phyloP scores from a whole-genome alignment of 2,888 invertebrate species.

The Xanthostigma xanthostigma region DNA sequence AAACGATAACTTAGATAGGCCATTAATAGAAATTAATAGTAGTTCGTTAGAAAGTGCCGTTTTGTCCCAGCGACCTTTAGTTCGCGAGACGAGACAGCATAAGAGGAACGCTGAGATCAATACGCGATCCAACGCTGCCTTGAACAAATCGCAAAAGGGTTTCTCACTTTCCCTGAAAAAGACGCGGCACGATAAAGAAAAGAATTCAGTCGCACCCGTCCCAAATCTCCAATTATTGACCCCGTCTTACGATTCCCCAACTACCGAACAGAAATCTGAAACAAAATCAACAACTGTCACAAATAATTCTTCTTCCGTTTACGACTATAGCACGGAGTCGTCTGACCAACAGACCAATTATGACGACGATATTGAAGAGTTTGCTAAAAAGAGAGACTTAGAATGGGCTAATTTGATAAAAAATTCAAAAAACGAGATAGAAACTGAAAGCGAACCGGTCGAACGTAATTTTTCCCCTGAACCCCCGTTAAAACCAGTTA shows the following conservation, averaged over 20 bases:
- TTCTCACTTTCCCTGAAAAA: no score
- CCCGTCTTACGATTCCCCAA: neutral
- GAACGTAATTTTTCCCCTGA: constrained; percentile 19
- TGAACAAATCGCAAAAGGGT: no score
- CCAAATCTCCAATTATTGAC: no score
- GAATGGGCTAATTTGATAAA: constrained; percentile 23
- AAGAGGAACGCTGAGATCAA: no score
- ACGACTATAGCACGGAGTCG: neutral
- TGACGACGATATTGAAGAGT: constrained; percentile 27
- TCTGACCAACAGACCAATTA: constrained; percentile 22
- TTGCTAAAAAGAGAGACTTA: constrained; percentile 27
- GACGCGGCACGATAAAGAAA: no score
- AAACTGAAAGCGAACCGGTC: constrained; percentile 20
- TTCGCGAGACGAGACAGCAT: no score
- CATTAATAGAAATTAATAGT: no score
- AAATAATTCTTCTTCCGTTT: constrained; percentile 1
- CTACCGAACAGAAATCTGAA: neutral
- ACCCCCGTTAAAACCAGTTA: constrained; percentile 11
- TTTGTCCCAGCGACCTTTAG: no score
- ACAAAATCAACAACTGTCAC: constrained; percentile 2
- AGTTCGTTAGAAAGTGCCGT: no score
- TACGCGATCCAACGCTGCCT: no score
- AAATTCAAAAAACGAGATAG: neutral
- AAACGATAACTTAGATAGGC: constrained; percentile 3
- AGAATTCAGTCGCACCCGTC: no score